phyloP scores from a whole-genome alignment of 1,140 invertebrate genomes.

The Cherax quadricarinatus region DNA sequence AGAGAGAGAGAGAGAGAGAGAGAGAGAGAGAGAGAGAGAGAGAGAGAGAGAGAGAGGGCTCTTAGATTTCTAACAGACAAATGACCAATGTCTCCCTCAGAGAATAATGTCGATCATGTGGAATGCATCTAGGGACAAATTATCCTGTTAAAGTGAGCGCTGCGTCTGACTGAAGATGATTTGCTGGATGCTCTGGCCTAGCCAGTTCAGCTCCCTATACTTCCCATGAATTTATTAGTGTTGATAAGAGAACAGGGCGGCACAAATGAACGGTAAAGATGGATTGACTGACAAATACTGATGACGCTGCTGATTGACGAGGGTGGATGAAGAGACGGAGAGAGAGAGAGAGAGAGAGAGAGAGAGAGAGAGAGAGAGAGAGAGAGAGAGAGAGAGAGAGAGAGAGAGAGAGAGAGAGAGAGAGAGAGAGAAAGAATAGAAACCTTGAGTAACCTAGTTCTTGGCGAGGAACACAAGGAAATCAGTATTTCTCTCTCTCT shows the following conservation, averaged over 20 bases:
- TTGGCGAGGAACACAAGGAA: too few species aligned
- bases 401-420: neutral
- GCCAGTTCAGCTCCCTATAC: conserved; percentile 43
- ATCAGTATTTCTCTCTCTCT: too few species aligned
- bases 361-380: too few species aligned
- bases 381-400: neutral
- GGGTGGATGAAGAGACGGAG: neutral
- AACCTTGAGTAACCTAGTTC: too few species aligned
- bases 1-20: neutral
- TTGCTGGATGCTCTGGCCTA: neutral
- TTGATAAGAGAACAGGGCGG: conserved; percentile 47
- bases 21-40: conserved; percentile 23
- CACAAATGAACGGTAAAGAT: conserved; percentile 62
- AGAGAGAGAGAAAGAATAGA: neutral
- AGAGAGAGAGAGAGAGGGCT: neutral
- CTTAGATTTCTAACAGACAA: conserved; percentile 1
- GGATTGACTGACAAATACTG: conserved; percentile 65
- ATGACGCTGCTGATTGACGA: conserved; percentile 53
- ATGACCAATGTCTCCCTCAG: conserved; percentile 47
- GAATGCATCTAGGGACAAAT: conserved; percentile 36
- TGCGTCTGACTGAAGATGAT: neutral
- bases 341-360: neutral
- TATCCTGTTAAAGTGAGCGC: conserved; percentile 5
- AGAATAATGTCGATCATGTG: conserved; percentile 50
- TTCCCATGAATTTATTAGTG: conserved; percentile 52